phyloP scores from a whole-genome alignment of 2,113 vertebrate species.

The Phoenicopterus ruber region DNA sequence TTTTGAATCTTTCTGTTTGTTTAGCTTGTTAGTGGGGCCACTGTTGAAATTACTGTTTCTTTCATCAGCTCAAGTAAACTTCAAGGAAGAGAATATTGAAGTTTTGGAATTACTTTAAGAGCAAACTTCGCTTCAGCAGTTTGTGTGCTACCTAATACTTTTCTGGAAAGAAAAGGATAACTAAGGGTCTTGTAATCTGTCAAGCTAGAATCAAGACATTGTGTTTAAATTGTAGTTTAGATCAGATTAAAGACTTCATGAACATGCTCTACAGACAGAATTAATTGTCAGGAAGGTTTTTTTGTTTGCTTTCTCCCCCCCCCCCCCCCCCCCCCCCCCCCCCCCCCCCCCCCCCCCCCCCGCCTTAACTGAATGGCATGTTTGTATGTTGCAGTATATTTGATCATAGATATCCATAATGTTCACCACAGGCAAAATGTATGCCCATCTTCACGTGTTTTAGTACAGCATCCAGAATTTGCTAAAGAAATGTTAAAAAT shows the following conservation, averaged over 20 bases:
- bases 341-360: too few relatives aligned
- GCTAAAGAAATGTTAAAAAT: not conserved
- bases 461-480: not conserved
- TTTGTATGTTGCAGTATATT: not conserved
- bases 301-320: rapidly evolving
- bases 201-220: not conserved
- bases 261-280: not conserved
- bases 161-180: not conserved
- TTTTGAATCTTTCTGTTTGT: not conserved
- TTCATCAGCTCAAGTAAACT: not conserved
- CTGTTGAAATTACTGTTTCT: too few relatives aligned
- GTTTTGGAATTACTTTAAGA: not conserved
- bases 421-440: not conserved
- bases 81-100: not conserved
- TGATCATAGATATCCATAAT: not conserved
- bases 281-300: not conserved
- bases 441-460: not conserved
- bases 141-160: not conserved
- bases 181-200: not conserved
- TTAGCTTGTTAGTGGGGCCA: not conserved
- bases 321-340: too few relatives aligned
- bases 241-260: not conserved
- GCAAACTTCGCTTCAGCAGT: not conserved
- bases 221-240: not conserved
- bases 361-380: not conserved